These are phyloP conservation scores for Tetropium fuscum DNA, from an alignment of 2,888 invertebrate species.

Conservation along the genomic window DNA sequence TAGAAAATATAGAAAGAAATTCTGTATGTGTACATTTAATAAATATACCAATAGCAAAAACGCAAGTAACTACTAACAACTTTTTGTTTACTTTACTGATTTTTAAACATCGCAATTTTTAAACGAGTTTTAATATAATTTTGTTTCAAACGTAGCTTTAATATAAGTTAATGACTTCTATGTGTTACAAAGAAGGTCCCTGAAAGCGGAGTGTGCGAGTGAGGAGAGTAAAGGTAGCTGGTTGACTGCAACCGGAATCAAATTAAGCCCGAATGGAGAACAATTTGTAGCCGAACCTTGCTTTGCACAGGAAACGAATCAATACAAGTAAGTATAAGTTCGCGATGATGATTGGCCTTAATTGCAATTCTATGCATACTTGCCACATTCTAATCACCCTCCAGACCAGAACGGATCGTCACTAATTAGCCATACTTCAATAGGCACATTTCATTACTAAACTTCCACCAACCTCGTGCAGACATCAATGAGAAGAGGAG, in stretches of 20 bases:
- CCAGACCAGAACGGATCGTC: constrained; percentile 32
- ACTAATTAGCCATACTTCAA: constrained; percentile 46
- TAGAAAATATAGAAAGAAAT: too few relatives aligned
- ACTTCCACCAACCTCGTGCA: constrained; percentile 31
- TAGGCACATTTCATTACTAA: constrained; percentile 44
- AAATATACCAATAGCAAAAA: too few relatives aligned
- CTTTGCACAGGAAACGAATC: constrained; percentile 13
- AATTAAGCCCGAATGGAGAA: constrained; percentile 30
- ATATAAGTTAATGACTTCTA: constrained; percentile 18
- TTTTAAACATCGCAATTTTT: too few relatives aligned
- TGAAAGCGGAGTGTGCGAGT: not conserved
- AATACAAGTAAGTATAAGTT: constrained; percentile 10
- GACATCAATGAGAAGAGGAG: constrained; percentile 34
- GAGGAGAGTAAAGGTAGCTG: constrained; percentile 15
- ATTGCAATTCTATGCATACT: constrained; percentile 21
- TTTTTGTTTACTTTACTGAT: too few relatives aligned
- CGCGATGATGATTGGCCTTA: constrained; percentile 16
- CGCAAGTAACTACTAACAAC: too few relatives aligned
- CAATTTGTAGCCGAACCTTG: constrained; percentile 28
- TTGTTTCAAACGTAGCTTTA: constrained; percentile 9
- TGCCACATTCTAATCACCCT: constrained; percentile 38
- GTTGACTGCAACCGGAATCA: constrained; percentile 28
- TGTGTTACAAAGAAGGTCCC: constrained; percentile 12
- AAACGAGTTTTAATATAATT: too few relatives aligned
- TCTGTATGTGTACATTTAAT: too few relatives aligned